Base-by-base conservation (phyloP, 53 echinoderm and acorn worm species). In the Zoroaster sp. region DNA sequence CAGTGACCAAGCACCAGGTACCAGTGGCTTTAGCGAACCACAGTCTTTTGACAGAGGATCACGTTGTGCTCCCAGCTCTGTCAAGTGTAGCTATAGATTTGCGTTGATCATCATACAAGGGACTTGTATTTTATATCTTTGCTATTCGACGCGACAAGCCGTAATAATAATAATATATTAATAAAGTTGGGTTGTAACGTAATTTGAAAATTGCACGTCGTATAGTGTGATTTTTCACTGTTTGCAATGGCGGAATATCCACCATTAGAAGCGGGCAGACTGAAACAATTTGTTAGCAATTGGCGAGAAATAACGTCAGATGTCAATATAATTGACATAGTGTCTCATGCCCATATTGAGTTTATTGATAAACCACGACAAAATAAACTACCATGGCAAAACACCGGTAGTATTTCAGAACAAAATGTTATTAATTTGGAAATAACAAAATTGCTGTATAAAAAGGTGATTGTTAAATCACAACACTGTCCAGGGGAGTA, bases 1-100 rank as follows among this genome's bases (percentile, higher is more conserved):
- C 72, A 78, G 83, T 72, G 83, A 90, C 83, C 90, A 83, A 83
- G 83, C 74, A 75, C 71, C 72, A 72, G 83, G 74, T 83, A 74
- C 83, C 83, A 46, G 74, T 83, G 83, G 90, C 90, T 83, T 85
- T 42, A 82, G 71, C 72, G 66, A 35, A 53, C 80, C 47, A 49
- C 44, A 35, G 14, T 25, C 32, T 55, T 28, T 74, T 17, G 63
- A 63, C 75, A 83, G 65, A 65, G 63, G 9, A 83, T 68, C 83
- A 83, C 83, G 67, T 81, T 25, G 70, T 83, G 83, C 68, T 63
- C 83, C 8, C 33, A 18, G 28, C 35, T 82, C 65, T 83, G 41
- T 35, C 9, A 42, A 42, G 83, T 39, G 83, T 83, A 83, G 83
- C 83, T 69, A 25, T 18, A n/a, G 31, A 32, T 15, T 21, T 76